Conservation (phyloP, 2,888 invertebrate genomes). For the Drosophila pseudotalamancana region DNA sequence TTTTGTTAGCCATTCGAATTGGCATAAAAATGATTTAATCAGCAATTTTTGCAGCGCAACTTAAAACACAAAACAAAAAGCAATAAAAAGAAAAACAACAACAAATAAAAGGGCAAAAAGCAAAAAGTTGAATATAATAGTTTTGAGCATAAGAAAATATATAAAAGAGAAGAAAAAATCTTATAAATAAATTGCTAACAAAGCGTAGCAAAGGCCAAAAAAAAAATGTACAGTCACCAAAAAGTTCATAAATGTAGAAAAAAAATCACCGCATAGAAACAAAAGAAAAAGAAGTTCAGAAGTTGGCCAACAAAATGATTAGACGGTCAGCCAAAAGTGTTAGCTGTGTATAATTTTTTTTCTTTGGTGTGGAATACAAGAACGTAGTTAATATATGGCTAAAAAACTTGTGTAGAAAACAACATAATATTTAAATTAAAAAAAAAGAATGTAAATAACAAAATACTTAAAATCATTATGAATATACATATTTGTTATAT, state of each 20-base stretch:
- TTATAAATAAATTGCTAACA: conserved; percentile 31
- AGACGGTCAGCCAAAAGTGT: not conserved
- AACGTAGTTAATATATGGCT: not conserved
- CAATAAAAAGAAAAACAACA: not conserved
- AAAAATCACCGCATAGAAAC: conserved; percentile 7
- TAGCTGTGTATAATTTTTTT: not conserved
- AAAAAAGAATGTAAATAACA: too few relatives aligned
- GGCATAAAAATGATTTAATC: conserved; percentile 24
- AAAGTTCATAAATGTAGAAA: conserved; percentile 10
- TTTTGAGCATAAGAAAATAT: conserved; percentile 3
- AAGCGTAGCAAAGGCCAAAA: conserved; percentile 19
- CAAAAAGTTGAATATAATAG: conserved; percentile 28
- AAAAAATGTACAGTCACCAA: conserved; percentile 22
- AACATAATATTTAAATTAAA: not conserved
- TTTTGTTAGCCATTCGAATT: conserved; percentile 15
- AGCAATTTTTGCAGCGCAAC: conserved; percentile 22
- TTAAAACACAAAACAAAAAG: conserved; percentile 1
- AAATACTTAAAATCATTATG: too few relatives aligned
- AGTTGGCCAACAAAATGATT: conserved; percentile 10
- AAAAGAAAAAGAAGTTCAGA: conserved; percentile 8
- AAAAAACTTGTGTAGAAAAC: too few relatives aligned
- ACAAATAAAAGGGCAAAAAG: conserved; percentile 12
- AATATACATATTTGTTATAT: too few relatives aligned
- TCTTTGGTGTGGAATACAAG: not conserved
- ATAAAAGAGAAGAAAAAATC: conserved; percentile 5